These are phyloP conservation scores for Corythoichthys haematopterus DNA, from an alignment of 2,113 vertebrate species.

Conservation along the genomic window DNA sequence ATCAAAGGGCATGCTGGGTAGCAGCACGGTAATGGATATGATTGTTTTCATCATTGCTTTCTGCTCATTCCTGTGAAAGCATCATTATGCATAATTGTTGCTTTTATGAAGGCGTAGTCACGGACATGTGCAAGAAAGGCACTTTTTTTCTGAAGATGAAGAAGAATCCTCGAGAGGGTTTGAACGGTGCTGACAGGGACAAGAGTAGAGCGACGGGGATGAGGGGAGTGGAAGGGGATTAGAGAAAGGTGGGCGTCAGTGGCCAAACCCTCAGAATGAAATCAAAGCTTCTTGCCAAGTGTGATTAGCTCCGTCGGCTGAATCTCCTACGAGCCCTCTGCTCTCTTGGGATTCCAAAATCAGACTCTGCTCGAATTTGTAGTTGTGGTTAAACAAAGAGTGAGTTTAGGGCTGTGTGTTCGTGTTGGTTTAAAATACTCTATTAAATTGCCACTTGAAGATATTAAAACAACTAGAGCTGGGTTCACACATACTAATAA, in stretches of 20 bases:
- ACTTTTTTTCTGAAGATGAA: slow-evolving; percentile 55
- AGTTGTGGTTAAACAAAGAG: slow-evolving; percentile 21
- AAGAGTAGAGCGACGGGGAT: slow-evolving; percentile 21
- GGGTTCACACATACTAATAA: not conserved
- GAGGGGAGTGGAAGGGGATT: slow-evolving; percentile 30
- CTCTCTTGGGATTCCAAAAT: slow-evolving; percentile 36
- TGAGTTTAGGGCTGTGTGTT: slow-evolving; percentile 2
- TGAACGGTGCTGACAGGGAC: slow-evolving; percentile 50
- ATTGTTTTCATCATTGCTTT: slow-evolving; percentile 49
- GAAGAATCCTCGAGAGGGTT: slow-evolving; percentile 52
- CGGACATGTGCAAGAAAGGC: slow-evolving; percentile 51
- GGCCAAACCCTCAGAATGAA: slow-evolving; percentile 51
- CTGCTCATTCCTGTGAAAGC: slow-evolving; percentile 39
- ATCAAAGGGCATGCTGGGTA: slow-evolving; percentile 37
- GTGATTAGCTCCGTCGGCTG: slow-evolving; percentile 61
- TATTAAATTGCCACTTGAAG: not conserved
- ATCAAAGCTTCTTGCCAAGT: slow-evolving; percentile 61
- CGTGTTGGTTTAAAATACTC: not conserved
- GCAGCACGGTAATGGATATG: slow-evolving; percentile 24
- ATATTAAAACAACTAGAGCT: not conserved
- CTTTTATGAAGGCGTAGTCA: slow-evolving; percentile 46
- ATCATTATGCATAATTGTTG: slow-evolving; percentile 54
- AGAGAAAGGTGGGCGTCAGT: slow-evolving; percentile 36
- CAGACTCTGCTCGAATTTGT: not conserved
- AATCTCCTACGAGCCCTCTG: slow-evolving; percentile 47